These are phyloP conservation scores for Malacoraja senta DNA, from an alignment of 2,797 vertebrate genomes.

Conservation along the genomic window DNA sequence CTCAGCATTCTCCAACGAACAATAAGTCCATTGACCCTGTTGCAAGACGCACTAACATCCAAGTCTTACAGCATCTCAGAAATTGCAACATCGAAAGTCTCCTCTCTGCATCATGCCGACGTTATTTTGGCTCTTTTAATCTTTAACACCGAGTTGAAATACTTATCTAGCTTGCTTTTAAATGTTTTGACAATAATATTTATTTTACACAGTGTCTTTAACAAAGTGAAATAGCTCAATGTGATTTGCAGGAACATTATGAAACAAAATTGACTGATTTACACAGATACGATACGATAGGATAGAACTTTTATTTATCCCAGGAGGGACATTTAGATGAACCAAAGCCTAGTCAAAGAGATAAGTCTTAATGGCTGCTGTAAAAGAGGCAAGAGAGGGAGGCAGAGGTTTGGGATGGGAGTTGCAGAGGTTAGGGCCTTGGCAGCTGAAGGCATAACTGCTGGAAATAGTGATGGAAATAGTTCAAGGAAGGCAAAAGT, in stretches of 20 bases:
- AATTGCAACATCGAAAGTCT: background rate
- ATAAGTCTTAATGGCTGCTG: no score
- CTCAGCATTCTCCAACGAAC: background rate
- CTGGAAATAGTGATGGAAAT: no score
- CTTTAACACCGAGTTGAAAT: background rate
- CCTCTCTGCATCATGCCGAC: background rate
- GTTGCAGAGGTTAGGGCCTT: no score
- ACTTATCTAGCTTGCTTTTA: background rate
- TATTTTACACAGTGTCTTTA: background rate
- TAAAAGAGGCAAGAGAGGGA: no score
- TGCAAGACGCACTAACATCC: background rate
- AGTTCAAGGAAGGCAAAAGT: no score
- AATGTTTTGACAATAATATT: background rate
- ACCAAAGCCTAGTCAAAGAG: no score
- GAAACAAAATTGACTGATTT: background rate
- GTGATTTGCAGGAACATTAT: background rate
- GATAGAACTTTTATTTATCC: no score
- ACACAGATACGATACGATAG: no score
- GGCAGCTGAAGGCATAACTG: no score
- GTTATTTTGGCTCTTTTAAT: background rate
- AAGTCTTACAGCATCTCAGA: background rate
- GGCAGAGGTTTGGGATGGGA: no score
- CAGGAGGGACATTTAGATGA: no score
- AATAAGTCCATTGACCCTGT: background rate
- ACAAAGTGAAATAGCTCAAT: background rate